Evolutionary conservation across 2,797 vertebrate species (phyloP).

Genomic region (Synaphobranchus kaupii): DNA sequence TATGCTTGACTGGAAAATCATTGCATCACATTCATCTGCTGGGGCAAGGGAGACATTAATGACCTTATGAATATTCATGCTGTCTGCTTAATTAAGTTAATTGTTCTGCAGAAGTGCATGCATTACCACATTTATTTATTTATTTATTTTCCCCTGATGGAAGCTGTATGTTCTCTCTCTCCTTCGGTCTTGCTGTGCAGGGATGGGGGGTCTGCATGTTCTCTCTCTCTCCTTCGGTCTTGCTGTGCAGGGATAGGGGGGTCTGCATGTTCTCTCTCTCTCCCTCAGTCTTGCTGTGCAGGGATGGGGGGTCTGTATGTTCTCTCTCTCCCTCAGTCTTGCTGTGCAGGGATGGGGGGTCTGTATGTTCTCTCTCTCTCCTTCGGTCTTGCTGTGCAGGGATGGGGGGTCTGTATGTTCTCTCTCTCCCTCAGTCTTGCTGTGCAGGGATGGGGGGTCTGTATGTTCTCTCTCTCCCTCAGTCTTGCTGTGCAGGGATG

Average conservation of each 20-base stretch:
- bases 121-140: slow-evolving; percentile 71
- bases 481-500: no score
- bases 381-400: no score
- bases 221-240: slow-evolving; percentile 40
- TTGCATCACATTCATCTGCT: slow-evolving; percentile 88
- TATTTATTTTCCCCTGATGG: slow-evolving; percentile 20
- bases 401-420: no score
- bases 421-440: no score
- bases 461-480: no score
- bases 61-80: slow-evolving; percentile 90
- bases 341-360: no score
- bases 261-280: background rate
- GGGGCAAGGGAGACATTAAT: slow-evolving; percentile 86
- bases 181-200: slow-evolving; percentile 60
- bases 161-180: slow-evolving; percentile 55
- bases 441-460: no score
- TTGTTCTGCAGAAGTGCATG: slow-evolving; percentile 87
- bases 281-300: no score
- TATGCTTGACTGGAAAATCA: slow-evolving; percentile 87
- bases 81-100: slow-evolving; percentile 91
- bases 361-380: no score
- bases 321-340: no score
- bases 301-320: no score
- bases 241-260: slow-evolving; percentile 47
- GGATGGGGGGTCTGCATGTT: slow-evolving; percentile 50